phyloP scores from a whole-genome alignment of 2,888 invertebrate species.

The Drosophila longiperda region DNA sequence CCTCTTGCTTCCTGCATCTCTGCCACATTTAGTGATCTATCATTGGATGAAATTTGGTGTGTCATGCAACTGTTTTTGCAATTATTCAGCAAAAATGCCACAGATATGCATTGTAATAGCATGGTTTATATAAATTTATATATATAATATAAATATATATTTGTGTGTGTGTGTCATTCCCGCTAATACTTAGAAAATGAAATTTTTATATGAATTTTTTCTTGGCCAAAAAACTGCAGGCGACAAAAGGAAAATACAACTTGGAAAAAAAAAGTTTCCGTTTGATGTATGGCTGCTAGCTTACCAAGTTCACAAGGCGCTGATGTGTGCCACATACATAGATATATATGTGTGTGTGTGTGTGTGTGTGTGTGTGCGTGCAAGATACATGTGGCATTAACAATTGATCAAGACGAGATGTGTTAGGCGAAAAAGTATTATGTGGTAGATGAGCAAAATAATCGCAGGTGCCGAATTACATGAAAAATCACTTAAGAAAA shows the following conservation, averaged over 20 bases:
- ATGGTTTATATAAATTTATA: conserved; percentile 5
- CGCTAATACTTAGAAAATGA: conserved; percentile 54
- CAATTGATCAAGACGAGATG: conserved; percentile 70
- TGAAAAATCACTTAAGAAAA: conserved; percentile 80
- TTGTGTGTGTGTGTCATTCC: not conserved
- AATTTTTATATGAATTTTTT: conserved; percentile 47
- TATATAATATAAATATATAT: not conserved
- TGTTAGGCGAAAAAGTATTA: conserved; percentile 68
- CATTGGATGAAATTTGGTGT: conserved; percentile 4
- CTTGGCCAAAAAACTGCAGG: conserved; percentile 41
- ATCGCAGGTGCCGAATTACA: conserved; percentile 82
- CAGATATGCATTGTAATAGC: conserved; percentile 18
- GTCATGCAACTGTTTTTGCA: conserved; percentile 4
- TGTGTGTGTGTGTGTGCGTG: conserved; percentile 17
- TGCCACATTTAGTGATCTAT: not conserved
- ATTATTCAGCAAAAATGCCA: conserved; percentile 27
- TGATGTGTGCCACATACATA: conserved; percentile 48
- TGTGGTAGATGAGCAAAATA: conserved; percentile 61
- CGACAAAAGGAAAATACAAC: conserved; percentile 47
- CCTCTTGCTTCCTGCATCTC: not conserved
- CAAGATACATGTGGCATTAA: conserved; percentile 72
- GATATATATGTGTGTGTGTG: not conserved
- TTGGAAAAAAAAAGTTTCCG: conserved; percentile 66
- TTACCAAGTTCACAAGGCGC: conserved; percentile 71
- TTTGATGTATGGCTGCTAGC: conserved; percentile 71